Base-by-base conservation (phyloP, 2,113 vertebrate genomes). In the Oenanthe oenanthe region DNA sequence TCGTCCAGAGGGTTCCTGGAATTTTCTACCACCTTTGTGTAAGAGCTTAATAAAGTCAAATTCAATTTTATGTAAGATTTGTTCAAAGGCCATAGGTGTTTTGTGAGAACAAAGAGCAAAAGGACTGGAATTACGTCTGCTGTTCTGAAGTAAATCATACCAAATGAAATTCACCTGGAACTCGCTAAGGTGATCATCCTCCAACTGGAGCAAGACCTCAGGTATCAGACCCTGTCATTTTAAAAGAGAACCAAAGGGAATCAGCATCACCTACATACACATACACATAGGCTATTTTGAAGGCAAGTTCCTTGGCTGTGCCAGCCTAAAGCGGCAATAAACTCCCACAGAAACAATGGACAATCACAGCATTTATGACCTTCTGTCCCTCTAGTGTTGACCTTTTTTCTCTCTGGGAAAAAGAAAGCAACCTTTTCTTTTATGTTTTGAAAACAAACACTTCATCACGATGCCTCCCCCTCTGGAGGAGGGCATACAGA, bases 261-360 rank as follows among this genome's bases (percentile, higher is more conserved):
- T 54, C 62, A 79, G 26, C 18, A 75, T 89, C 62, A 72, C 77
- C 70, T 78, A 81, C 18, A 38, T 50, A 24, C 53, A 53, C 17
- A 40, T 31, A 45, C 12, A 53, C 66, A 31, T 29, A 81, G 38
- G 32, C 34, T 87, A 53, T 72, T 95, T 88, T 87, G 74, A 85
- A 75, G 54, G 17, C 53, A 91, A 63, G 22, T 65, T 78, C n/a
- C n/a, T 85, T 68, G 40, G 10, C 51, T 88, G 28, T 93, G 80
- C 89, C 77, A 91, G 57, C 40, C 73, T 84, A 81, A 95, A 85
- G 70, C n/a, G 29, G 65, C 57, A 91, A 91, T 68, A 92, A 84
- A 92, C 61, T 84, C 54, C 53, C 83, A 84, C 48, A 86, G 67
- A 93, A 96, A 92, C 80, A 94, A 95, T 87, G 80, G 81, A 91